Conservation (phyloP, 2,797 vertebrate species). For the Phrynocephalus vlangalii region DNA sequence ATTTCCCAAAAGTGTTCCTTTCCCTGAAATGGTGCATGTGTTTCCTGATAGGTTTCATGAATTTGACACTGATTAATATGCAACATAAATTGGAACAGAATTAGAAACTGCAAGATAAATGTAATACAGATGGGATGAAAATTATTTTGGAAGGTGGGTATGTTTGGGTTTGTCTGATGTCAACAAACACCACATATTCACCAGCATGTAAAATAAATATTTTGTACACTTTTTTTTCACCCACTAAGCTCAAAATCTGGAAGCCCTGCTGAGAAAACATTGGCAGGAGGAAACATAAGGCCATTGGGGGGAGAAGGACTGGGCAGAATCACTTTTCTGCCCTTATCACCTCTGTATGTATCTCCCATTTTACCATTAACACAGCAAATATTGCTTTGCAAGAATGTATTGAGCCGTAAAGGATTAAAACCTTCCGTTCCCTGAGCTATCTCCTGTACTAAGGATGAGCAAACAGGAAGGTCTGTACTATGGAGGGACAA, state of each 20-base stretch:
- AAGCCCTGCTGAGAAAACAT: neutral
- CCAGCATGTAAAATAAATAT: too few species aligned
- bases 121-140: neutral
- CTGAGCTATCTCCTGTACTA: neutral
- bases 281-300: neutral
- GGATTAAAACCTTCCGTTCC: neutral
- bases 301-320: neutral
- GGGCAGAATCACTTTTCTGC: neutral
- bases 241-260: neutral
- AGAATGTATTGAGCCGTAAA: too few species aligned
- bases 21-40: neutral
- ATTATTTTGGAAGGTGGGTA: neutral
- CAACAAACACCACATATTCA: too few species aligned
- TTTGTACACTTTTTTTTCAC: too few species aligned
- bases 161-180: neutral
- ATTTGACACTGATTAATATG: neutral
- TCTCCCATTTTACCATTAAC: neutral
- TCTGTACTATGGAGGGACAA: too few species aligned
- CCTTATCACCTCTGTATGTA: neutral
- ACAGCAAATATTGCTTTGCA: neutral
- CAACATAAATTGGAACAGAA: neutral
- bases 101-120: neutral
- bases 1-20: neutral
- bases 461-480: too few species aligned
- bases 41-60: neutral